Conservation (phyloP, 2,113 vertebrate species). For the Herpailurus yagouaroundi region DNA sequence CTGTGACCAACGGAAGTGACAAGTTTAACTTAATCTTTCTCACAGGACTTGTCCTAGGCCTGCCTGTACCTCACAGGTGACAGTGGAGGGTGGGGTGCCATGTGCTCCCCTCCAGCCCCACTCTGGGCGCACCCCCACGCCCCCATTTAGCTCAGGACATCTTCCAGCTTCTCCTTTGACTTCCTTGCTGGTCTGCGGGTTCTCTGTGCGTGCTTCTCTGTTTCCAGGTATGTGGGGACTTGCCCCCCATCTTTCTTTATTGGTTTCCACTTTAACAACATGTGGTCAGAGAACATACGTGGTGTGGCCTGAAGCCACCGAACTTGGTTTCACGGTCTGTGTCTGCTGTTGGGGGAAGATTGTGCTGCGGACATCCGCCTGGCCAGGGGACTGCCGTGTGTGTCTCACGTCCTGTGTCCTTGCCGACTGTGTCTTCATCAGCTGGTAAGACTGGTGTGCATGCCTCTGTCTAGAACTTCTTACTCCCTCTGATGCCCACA, state of each 20-base stretch:
- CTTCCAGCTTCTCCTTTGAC: background rate
- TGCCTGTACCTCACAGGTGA: too few species aligned
- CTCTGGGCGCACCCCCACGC: accelerated
- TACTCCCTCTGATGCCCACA: background rate
- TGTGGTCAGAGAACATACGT: background rate
- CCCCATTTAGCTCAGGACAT: background rate
- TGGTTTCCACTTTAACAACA: background rate
- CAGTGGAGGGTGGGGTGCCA: background rate
- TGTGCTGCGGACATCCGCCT: background rate
- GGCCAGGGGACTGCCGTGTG: background rate
- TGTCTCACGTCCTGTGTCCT: too few species aligned
- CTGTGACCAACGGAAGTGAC: too few species aligned
- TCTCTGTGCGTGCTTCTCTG: background rate
- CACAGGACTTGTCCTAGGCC: too few species aligned
- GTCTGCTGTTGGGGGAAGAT: background rate
- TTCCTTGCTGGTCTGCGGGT: background rate
- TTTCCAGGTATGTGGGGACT: background rate
- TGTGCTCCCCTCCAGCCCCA: background rate
- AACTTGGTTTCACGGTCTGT: background rate
- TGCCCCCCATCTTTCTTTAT: background rate
- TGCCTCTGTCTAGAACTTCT: background rate
- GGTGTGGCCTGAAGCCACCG: background rate
- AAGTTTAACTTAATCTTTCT: too few species aligned
- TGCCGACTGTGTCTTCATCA: accelerated
- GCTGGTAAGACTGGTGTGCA: accelerated